Evolutionary conservation across 2,113 vertebrate species (phyloP).

Genomic region (Pseudorhombus dupliciocellatus): DNA sequence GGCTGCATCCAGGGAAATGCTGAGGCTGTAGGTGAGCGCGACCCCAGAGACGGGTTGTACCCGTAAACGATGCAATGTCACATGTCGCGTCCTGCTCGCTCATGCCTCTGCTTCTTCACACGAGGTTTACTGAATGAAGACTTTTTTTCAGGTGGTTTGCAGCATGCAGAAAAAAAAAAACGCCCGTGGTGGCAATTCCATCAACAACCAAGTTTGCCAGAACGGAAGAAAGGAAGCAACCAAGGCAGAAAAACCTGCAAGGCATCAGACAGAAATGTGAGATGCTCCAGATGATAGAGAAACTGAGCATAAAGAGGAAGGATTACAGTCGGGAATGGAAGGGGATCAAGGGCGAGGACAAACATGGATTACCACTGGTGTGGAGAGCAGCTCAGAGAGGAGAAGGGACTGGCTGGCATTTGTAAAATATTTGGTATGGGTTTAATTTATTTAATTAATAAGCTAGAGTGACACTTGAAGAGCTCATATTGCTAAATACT

Average conservation of each 20-base stretch:
- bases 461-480: neutral
- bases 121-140: neutral
- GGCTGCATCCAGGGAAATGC: slow-evolving; percentile 30
- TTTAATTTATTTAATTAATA: neutral
- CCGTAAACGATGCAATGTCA: slow-evolving; percentile 22
- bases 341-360: neutral
- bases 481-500: too few species aligned
- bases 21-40: slow-evolving; percentile 27
- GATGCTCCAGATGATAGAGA: neutral
- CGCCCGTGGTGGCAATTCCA: too few species aligned
- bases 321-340: neutral
- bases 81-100: neutral
- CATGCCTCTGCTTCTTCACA: neutral
- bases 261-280: neutral
- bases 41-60: slow-evolving; percentile 6
- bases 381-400: neutral
- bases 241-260: neutral
- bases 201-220: neutral
- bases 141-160: slow-evolving; percentile 10
- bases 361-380: neutral
- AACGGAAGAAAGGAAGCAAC: neutral
- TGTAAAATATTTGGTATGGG: neutral
- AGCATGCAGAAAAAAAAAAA: neutral
- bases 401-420: neutral
- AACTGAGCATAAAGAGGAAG: neutral